Evolutionary conservation across 2,888 invertebrate species (phyloP), one percentile per base, ranked within the genome.

Genomic region (Cantharis flavilabris): DNA sequence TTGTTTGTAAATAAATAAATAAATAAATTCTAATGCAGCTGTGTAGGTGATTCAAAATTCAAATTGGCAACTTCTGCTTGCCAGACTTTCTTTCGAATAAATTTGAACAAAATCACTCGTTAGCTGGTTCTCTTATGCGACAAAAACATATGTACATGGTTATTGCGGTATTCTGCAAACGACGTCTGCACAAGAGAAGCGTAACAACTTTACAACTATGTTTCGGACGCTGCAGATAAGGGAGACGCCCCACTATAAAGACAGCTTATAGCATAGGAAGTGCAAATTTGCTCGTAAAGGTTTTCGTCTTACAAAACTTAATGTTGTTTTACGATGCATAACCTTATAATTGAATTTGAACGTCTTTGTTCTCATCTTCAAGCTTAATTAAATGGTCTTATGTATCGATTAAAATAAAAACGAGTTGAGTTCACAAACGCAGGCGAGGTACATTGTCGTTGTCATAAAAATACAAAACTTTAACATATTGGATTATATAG

Each of bases 221-320:
- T 67, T 26, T 67, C 65, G 65, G 72, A 71, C 63, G 72, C 72
- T 72, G 70, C 72, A 75, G 74, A 75, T 72, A 77, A 75, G 72
- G 77, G 26, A 67, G 26, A 77, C 77, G 74, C 77, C 75, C 77
- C 69, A 65, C 28, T 69, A 77, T 75, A 77, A 77, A 72, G 72
- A 72, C 74, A 71, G 74, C 74, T 77, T 77, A 77, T 77, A 75
- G 70, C 75, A 30, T 65, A 63, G 74, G 72, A 71, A 77, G 77
- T 77, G 72, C 72, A 72, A 75, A 62, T 70, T 77, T 74, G 72
- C 69, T 67, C 23, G 20, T 23, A 67, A 67, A 23, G 23, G 65
- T n/a, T 67, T 67, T 67, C 26, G 65, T 67, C 26, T 67, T 23
- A 14, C 49, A 49, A 49, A 49, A 49, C 49, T 49, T 49, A 49